Conservation (phyloP, 2,888 invertebrate species). For the Trichogramma dendrolimi region DNA sequence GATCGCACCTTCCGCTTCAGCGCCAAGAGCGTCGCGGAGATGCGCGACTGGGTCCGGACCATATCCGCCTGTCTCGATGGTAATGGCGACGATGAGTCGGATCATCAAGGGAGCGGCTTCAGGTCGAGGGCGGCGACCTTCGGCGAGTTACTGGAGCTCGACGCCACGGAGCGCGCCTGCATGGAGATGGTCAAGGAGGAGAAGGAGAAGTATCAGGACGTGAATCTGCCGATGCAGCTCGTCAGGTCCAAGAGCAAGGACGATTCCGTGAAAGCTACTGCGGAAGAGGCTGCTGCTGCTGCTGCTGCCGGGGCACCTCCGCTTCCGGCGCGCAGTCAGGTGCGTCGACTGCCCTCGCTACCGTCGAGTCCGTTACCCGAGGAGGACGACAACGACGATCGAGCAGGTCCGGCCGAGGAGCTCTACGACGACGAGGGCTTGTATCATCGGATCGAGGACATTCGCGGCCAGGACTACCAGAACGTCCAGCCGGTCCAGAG, state of each 20-base stretch:
- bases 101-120: background rate
- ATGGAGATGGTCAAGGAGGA: slow-evolving; percentile 26
- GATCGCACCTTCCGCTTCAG: slow-evolving; percentile 44
- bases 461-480: slow-evolving; percentile 33
- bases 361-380: slow-evolving; percentile 15
- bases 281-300: background rate
- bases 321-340: slow-evolving; percentile 18
- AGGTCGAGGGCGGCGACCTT: slow-evolving; percentile 5
- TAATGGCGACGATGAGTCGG: background rate
- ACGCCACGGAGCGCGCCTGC: slow-evolving; percentile 17
- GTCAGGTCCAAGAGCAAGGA: background rate
- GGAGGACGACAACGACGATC: background rate
- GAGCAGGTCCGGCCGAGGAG: slow-evolving; percentile 30
- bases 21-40: slow-evolving; percentile 42
- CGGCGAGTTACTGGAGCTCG: slow-evolving; percentile 21
- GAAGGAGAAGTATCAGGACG: slow-evolving; percentile 27
- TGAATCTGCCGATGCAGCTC: slow-evolving; percentile 15
- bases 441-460: slow-evolving; percentile 46
- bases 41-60: slow-evolving; percentile 46
- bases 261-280: slow-evolving; percentile 8
- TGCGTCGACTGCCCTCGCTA: slow-evolving; percentile 20
- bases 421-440: slow-evolving; percentile 44
- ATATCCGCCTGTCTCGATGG: slow-evolving; percentile 18
- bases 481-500: slow-evolving; percentile 23
- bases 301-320: slow-evolving; percentile 19